Evolutionary conservation across 2,113 vertebrate species (phyloP).

Genomic region (Hemibagrus wyckioides): DNA sequence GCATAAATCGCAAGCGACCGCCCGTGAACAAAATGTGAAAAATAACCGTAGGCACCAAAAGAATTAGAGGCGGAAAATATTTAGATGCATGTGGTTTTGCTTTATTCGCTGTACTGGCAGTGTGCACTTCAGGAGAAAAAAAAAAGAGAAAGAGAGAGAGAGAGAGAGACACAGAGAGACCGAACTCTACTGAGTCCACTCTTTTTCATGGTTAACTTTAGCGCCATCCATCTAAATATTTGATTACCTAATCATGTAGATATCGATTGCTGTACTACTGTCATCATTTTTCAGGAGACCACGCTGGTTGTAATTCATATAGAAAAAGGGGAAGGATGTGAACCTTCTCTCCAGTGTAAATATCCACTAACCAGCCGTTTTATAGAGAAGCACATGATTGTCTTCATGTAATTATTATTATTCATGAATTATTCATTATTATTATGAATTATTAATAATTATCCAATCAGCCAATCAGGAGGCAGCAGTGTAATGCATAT

Average conservation of each 20-base stretch:
- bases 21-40: conserved; percentile 34
- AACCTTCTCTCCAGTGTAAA: background rate
- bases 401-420: background rate
- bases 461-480: background rate
- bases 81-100: conserved; percentile 28
- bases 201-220: conserved; percentile 23
- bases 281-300: conserved; percentile 11
- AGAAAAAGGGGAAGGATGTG: background rate
- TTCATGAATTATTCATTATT: too few relatives aligned
- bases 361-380: background rate
- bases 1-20: conserved; percentile 30
- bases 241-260: conserved; percentile 34
- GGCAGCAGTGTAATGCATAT: background rate
- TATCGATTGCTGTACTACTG: background rate
- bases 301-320: background rate
- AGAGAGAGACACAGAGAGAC: background rate
- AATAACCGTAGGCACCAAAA: conserved; percentile 44
- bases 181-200: background rate
- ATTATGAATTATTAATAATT: too few relatives aligned
- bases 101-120: background rate
- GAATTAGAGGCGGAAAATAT: conserved; percentile 35
- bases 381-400: background rate
- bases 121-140: background rate
- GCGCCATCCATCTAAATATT: conserved; percentile 20
- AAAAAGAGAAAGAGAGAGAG: background rate